Percentiles rank a stretch among this genome's conserved stretches.
These are phyloP conservation scores for Leptosomus discolor DNA, from an alignment of 2,113 vertebrate genomes.

Conservation along the genomic window DNA sequence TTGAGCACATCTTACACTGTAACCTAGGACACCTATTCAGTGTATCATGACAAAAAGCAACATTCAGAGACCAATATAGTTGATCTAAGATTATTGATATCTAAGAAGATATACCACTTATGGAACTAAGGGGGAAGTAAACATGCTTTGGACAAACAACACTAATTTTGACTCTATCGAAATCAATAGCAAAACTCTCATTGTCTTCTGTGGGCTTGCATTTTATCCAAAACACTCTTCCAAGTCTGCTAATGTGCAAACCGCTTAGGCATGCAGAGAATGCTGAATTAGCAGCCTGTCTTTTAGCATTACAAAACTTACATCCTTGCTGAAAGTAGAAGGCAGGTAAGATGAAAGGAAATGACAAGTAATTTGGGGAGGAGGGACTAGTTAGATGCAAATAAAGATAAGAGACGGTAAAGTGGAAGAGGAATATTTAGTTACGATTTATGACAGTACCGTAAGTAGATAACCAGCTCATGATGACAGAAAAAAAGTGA, in stretches of 20 bases:
- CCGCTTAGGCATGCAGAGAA: not conserved
- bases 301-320: not conserved
- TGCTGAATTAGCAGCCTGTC: not conserved
- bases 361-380: not conserved
- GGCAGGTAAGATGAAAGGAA: not conserved
- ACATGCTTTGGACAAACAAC: not conserved
- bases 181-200: not conserved
- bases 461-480: not conserved
- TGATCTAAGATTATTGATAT: not conserved
- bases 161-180: not conserved
- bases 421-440: not conserved
- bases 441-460: not conserved
- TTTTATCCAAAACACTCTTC: not conserved
- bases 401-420: not conserved
- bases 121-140: not conserved
- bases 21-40: too few relatives aligned
- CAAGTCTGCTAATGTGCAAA: not conserved
- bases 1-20: too few relatives aligned
- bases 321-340: not conserved
- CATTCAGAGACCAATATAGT: not conserved
- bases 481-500: not conserved
- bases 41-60: not conserved
- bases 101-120: not conserved
- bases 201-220: not conserved
- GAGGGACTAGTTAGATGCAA: not conserved